These are phyloP conservation scores for Pachyuromys duprasi DNA, from an alignment of 2,797 vertebrate species.

Conservation along the genomic window DNA sequence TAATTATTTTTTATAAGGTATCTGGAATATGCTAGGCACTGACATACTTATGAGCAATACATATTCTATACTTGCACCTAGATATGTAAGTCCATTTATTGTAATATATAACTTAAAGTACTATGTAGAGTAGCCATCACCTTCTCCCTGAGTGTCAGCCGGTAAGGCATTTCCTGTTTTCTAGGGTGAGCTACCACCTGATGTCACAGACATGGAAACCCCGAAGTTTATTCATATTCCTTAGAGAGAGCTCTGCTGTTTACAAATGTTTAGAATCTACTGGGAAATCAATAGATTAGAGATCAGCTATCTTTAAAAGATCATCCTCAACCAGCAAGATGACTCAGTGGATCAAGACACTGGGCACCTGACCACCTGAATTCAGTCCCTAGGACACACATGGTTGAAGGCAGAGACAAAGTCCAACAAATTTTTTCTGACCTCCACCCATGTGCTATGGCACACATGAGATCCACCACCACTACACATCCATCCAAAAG, in stretches of 20 bases:
- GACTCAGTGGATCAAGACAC: background rate
- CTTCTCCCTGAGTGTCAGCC: background rate
- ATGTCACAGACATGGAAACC: background rate
- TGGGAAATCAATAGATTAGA: background rate
- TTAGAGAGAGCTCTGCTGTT: background rate
- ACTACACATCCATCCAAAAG: background rate
- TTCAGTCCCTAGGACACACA: no score
- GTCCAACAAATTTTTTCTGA: background rate
- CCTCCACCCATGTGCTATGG: background rate
- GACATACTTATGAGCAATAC: background rate
- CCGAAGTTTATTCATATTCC: background rate
- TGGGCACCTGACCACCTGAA: background rate
- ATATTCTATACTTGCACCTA: background rate
- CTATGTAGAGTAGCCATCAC: background rate
- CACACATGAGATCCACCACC: background rate
- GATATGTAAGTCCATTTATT: background rate
- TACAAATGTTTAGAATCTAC: background rate
- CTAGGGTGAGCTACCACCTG: background rate
- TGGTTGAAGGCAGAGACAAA: background rate
- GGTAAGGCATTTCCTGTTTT: background rate
- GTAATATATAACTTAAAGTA: background rate
- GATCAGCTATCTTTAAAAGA: background rate
- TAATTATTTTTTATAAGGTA: background rate
- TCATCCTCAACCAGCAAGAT: background rate
- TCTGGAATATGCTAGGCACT: background rate